These are phyloP conservation scores for Podabrus alpinus DNA, from an alignment of 2,888 invertebrate species.

Conservation along the genomic window DNA sequence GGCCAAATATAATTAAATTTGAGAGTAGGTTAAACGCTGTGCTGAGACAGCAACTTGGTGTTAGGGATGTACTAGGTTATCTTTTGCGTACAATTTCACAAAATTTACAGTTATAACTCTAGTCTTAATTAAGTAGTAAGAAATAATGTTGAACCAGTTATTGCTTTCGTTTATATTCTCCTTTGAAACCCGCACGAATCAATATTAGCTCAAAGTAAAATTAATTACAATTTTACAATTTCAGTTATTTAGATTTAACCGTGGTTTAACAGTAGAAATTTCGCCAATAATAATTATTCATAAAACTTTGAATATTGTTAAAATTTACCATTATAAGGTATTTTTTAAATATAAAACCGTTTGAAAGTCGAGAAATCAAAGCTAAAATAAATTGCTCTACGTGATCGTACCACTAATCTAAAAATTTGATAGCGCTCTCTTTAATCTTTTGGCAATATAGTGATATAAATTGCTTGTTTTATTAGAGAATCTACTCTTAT, in stretches of 20 bases:
- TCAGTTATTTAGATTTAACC: neutral
- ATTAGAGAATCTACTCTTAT: neutral
- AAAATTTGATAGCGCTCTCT: neutral
- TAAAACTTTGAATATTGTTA: too few relatives aligned
- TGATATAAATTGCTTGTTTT: slow-evolving; percentile 1
- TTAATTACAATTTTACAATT: neutral
- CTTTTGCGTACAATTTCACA: slow-evolving; percentile 28
- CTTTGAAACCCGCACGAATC: neutral
- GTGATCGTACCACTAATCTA: neutral
- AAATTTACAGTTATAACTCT: slow-evolving; percentile 28
- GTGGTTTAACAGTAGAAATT: neutral
- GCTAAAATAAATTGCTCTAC: neutral
- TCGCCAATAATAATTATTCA: neutral
- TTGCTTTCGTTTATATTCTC: slow-evolving; percentile 4
- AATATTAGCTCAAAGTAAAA: neutral
- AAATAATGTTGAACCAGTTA: slow-evolving; percentile 18
- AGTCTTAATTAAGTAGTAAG: slow-evolving; percentile 27
- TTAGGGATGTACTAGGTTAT: slow-evolving; percentile 26
- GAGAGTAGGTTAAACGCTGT: slow-evolving; percentile 24
- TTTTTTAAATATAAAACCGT: neutral
- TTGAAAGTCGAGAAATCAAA: neutral
- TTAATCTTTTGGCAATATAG: neutral
- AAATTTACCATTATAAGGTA: neutral
- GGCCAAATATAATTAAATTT: slow-evolving; percentile 27
- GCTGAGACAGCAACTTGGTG: slow-evolving; percentile 25